These are phyloP conservation scores for Torymus auratus DNA, from an alignment of 2,888 invertebrate species.

Conservation along the genomic window DNA sequence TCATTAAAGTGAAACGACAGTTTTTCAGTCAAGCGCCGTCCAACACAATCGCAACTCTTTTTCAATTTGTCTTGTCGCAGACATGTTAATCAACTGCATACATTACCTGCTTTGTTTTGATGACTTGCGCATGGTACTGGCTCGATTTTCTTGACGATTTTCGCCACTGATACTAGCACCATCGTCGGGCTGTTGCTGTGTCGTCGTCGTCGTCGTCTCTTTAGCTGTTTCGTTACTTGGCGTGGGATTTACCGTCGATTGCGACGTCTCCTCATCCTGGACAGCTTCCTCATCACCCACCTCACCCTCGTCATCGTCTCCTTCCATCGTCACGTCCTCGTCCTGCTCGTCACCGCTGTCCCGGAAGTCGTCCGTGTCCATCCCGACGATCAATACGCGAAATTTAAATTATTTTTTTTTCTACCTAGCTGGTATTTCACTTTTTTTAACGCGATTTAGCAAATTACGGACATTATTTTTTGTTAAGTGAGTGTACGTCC, in stretches of 20 bases:
- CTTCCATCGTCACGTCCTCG: conserved; percentile 35
- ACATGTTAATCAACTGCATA: conserved; percentile 1
- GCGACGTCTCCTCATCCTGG: conserved; percentile 18
- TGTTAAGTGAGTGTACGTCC: not conserved
- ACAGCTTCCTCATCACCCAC: conserved; percentile 13
- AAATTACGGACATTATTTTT: conserved; percentile 29
- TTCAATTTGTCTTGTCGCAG: not conserved
- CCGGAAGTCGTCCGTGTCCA: conserved; percentile 42
- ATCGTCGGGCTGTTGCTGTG: conserved; percentile 9
- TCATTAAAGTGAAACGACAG: too few species aligned
- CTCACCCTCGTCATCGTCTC: conserved; percentile 11
- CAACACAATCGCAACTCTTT: too few species aligned
- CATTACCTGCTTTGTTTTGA: conserved; percentile 44
- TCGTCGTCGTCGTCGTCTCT: conserved; percentile 10
- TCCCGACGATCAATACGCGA: not conserved
- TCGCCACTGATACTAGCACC: conserved; percentile 3
- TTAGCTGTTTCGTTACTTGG: conserved; percentile 26
- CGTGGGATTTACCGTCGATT: conserved; percentile 27
- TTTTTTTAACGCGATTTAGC: too few species aligned
- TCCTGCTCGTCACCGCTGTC: conserved; percentile 48
- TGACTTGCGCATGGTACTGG: conserved; percentile 22
- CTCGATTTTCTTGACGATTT: conserved; percentile 30
- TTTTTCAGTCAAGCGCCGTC: too few species aligned
- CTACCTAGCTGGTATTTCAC: not conserved
- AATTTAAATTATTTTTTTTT: conserved; percentile 5